Percentiles rank a stretch among this genome's conserved stretches.
Evolutionary conservation across 1,140 invertebrate species (phyloP).

Genomic region (Pseudomyrmex cubaensis): DNA sequence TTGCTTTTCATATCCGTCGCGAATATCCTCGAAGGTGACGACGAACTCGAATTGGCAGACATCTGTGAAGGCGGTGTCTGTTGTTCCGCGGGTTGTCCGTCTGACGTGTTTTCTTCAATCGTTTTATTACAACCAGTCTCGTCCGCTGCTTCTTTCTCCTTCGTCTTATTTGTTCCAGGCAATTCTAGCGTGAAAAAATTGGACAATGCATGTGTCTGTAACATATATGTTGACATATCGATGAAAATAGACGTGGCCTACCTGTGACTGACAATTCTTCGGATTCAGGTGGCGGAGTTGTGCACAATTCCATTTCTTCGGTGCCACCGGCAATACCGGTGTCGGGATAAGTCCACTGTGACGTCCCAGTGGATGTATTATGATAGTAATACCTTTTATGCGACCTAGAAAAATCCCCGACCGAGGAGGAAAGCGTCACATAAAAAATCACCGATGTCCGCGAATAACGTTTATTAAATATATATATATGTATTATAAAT

Average conservation of each 20-base stretch:
- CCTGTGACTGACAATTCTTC: slow-evolving; percentile 80
- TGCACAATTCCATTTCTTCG: slow-evolving; percentile 88
- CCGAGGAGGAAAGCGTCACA: slow-evolving; percentile 77
- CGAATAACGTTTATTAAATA: slow-evolving; percentile 49
- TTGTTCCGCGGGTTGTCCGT: slow-evolving; percentile 39
- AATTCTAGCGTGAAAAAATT: slow-evolving; percentile 3
- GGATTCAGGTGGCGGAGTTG: slow-evolving; percentile 85
- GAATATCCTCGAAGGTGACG: slow-evolving; percentile 81
- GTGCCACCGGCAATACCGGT: slow-evolving; percentile 85
- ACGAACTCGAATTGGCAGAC: slow-evolving; percentile 80
- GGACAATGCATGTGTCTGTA: neutral
- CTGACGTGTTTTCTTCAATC: slow-evolving; percentile 15
- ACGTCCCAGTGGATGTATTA: slow-evolving; percentile 86
- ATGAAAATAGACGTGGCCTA: slow-evolving; percentile 66
- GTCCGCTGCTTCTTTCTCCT: slow-evolving; percentile 61
- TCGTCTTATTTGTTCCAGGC: slow-evolving; percentile 44
- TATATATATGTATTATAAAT: neutral
- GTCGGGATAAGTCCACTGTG: slow-evolving; percentile 90
- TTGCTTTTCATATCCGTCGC: slow-evolving; percentile 80
- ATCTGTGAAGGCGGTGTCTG: slow-evolving; percentile 77
- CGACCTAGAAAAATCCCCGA: slow-evolving; percentile 86
- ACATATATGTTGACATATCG: slow-evolving; percentile 38
- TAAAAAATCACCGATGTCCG: slow-evolving; percentile 69
- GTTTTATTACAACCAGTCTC: slow-evolving; percentile 35
- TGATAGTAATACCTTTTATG: slow-evolving; percentile 90